A percentile compares a stretch with the other conserved stretches of the same genome.
These are phyloP conservation scores for Alethe diademata DNA, from an alignment of 2,113 vertebrate species.

Conservation along the genomic window DNA sequence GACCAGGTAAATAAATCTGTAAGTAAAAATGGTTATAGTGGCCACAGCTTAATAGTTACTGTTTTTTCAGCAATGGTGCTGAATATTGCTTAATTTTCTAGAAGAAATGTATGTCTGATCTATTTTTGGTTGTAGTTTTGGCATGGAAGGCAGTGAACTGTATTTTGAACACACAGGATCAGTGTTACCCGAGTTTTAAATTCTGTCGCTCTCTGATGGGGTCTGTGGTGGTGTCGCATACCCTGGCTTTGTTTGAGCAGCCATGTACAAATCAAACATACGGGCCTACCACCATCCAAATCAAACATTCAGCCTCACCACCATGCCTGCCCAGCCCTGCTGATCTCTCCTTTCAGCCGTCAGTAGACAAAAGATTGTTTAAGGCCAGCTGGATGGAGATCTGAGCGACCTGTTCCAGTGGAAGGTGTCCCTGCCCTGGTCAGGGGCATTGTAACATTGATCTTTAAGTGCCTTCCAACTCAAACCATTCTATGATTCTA, in stretches of 20 bases:
- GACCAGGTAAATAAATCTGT: not conserved
- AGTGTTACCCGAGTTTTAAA: not conserved
- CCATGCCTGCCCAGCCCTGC: not conserved
- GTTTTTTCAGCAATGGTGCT: not conserved
- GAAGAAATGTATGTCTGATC: not conserved
- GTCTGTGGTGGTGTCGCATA: not conserved
- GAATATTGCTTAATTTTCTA: not conserved
- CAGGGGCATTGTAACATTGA: not conserved
- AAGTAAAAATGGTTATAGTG: not conserved
- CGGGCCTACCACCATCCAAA: fast-evolving
- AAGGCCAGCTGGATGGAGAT: not conserved
- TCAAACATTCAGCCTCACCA: not conserved
- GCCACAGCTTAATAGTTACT: not conserved
- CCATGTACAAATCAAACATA: not conserved
- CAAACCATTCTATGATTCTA: not conserved
- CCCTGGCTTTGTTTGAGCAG: not conserved
- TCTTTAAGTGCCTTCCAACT: not conserved
- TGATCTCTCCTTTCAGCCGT: not conserved
- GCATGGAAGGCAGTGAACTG: not conserved
- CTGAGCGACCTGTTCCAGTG: not conserved
- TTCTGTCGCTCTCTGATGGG: not conserved
- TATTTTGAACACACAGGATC: not conserved
- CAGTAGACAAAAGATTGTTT: not conserved
- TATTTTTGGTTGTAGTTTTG: not conserved
- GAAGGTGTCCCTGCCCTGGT: not conserved